phyloP scores from a whole-genome alignment of 2,888 invertebrate genomes.

The Listrodromus nycthemerus region DNA sequence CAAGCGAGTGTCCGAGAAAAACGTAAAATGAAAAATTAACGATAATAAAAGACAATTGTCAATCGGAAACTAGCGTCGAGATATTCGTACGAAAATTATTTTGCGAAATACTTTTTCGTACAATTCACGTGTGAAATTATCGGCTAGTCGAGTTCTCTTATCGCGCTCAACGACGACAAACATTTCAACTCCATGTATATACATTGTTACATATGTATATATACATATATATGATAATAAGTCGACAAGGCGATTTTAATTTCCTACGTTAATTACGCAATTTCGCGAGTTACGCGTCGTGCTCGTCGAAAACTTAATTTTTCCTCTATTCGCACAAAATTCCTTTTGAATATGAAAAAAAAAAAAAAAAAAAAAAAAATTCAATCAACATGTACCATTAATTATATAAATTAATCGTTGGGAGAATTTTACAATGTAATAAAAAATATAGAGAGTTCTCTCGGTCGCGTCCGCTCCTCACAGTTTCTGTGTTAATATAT shows the following conservation, averaged over 20 bases:
- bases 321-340: conserved; percentile 67
- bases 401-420: conserved; percentile 75
- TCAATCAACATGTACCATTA: conserved; percentile 74
- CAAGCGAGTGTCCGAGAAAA: conserved; percentile 34
- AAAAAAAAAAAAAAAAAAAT: conserved; percentile 40
- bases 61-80: conserved; percentile 60
- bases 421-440: conserved; percentile 77
- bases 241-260: conserved; percentile 43
- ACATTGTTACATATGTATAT: too few species aligned
- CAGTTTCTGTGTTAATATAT: conserved; percentile 18
- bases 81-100: conserved; percentile 54
- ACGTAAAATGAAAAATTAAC: conserved; percentile 23
- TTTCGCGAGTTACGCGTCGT: conserved; percentile 60
- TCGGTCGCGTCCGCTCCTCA: conserved; percentile 60
- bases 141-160: conserved; percentile 47
- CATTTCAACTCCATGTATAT: neutral
- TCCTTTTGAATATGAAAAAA: too few species aligned
- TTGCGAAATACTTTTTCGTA: conserved; percentile 57
- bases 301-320: conserved; percentile 33
- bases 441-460: conserved; percentile 77
- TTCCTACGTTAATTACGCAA: conserved; percentile 35
- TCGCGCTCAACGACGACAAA: conserved; percentile 36
- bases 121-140: neutral
- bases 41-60: conserved; percentile 53
- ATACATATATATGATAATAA: neutral